A percentile compares a stretch with the other conserved stretches of the same genome.
phyloP scores from a whole-genome alignment of 2,113 vertebrate genomes.

The Nettapus auritus region DNA sequence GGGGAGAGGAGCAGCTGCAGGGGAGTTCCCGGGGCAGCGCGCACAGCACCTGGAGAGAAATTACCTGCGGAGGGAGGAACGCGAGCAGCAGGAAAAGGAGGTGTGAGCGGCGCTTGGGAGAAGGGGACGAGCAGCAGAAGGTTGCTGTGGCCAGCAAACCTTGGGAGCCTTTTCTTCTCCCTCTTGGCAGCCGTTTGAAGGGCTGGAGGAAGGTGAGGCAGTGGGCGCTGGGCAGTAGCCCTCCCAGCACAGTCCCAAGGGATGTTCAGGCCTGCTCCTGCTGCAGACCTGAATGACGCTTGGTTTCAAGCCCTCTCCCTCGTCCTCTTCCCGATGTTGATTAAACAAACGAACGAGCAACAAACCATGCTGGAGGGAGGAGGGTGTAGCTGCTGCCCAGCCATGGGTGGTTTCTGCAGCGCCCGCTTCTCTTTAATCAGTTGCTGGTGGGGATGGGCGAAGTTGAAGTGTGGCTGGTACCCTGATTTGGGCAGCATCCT shows the following conservation, averaged over 20 bases:
- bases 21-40: slow-evolving; percentile 48
- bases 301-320: not conserved
- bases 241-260: not conserved
- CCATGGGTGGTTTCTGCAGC: not conserved
- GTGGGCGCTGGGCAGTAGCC: not conserved
- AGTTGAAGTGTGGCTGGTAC: not conserved
- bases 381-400: not conserved
- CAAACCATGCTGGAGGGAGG: not conserved
- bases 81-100: not conserved
- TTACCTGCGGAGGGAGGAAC: accelerated
- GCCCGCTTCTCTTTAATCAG: not conserved
- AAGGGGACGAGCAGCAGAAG: not conserved
- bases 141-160: not conserved
- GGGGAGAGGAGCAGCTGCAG: slow-evolving; percentile 47
- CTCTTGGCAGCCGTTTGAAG: not conserved
- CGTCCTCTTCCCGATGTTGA: not conserved
- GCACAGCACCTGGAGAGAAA: not conserved
- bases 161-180: not conserved
- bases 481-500: not conserved
- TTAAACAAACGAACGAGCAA: not conserved
- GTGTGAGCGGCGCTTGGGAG: not conserved
- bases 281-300: not conserved
- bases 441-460: not conserved
- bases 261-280: accelerated
- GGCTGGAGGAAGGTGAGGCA: not conserved